Conservation (phyloP, 2,113 vertebrate species). For the Cacatua alba region DNA sequence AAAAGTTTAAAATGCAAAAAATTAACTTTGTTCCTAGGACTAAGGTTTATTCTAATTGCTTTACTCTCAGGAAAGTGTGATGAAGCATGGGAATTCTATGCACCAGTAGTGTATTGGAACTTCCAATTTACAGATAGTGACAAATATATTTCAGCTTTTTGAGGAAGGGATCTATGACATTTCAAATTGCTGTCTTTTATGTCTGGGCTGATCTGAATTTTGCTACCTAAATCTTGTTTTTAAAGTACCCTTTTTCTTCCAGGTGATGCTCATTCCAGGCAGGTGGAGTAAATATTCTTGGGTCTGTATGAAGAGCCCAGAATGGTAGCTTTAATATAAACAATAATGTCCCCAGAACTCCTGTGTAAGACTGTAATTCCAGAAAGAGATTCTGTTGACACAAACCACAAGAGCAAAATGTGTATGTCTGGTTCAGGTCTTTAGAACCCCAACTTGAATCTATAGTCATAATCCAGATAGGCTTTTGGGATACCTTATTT, state of each 20-base stretch:
- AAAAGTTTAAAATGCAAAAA: conserved; percentile 95
- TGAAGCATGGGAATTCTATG: conserved; percentile 90
- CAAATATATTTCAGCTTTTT: conserved; percentile 80
- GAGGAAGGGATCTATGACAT: conserved; percentile 85
- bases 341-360: conserved; percentile 58
- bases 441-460: conserved; percentile 54
- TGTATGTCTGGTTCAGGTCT: conserved; percentile 44
- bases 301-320: conserved; percentile 77
- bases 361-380: conserved; percentile 70
- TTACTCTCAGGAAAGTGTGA: conserved; percentile 95
- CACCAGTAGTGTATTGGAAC: conserved; percentile 87
- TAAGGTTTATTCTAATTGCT: conserved; percentile 92
- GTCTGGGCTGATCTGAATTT: conserved; percentile 76
- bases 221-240: conserved; percentile 77
- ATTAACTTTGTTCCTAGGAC: conserved; percentile 89
- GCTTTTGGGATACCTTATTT: conserved; percentile 61
- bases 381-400: conserved; percentile 65
- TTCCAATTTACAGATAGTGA: conserved; percentile 85
- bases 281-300: conserved; percentile 79
- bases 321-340: conserved; percentile 80
- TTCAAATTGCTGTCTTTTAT: conserved; percentile 82
- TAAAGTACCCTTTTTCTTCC: conserved; percentile 74
- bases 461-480: conserved; percentile 23
- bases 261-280: conserved; percentile 83
- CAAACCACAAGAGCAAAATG: conserved; percentile 24